Conservation (phyloP, 1,140 invertebrate genomes). For the Nixonia krombeini region DNA sequence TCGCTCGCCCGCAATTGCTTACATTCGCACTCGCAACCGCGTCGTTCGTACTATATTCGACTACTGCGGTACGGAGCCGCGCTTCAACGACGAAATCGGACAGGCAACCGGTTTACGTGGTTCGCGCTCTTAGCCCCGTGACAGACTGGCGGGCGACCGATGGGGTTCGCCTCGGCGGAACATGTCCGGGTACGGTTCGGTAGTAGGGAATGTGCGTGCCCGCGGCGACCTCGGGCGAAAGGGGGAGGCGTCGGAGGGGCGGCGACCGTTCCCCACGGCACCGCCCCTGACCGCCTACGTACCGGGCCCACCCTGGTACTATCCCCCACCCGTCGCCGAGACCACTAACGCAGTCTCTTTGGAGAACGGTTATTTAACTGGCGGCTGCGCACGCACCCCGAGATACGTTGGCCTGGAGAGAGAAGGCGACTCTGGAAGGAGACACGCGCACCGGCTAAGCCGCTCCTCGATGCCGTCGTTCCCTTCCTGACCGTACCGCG, state of each 20-base stretch:
- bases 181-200: constrained; percentile 39
- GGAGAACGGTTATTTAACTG: constrained; percentile 39
- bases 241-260: constrained; percentile 62
- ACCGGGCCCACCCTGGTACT: constrained; percentile 40
- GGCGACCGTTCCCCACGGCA: constrained; percentile 48
- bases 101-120: constrained; percentile 66
- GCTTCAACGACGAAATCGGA: constrained; percentile 8
- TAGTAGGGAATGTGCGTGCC: constrained; percentile 50
- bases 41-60: too few relatives aligned
- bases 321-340: constrained; percentile 6
- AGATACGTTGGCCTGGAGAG: constrained; percentile 2
- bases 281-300: constrained; percentile 63
- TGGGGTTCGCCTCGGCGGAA: constrained; percentile 44
- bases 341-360: constrained; percentile 9
- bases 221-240: constrained; percentile 60
- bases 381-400: constrained; percentile 58
- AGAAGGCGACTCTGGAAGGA: constrained; percentile 20
- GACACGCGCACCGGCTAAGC: constrained; percentile 43
- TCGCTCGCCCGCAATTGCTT: too few relatives aligned
- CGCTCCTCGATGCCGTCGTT: constrained; percentile 14
- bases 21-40: too few relatives aligned
- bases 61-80: too few relatives aligned
- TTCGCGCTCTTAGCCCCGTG: constrained; percentile 70
- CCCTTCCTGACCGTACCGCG: constrained; percentile 7
- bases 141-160: constrained; percentile 69